Percentiles rank a stretch among this genome's conserved stretches.
These are phyloP conservation scores for Psittacula derbiana DNA, from an alignment of 2,797 vertebrate species.

Conservation along the genomic window DNA sequence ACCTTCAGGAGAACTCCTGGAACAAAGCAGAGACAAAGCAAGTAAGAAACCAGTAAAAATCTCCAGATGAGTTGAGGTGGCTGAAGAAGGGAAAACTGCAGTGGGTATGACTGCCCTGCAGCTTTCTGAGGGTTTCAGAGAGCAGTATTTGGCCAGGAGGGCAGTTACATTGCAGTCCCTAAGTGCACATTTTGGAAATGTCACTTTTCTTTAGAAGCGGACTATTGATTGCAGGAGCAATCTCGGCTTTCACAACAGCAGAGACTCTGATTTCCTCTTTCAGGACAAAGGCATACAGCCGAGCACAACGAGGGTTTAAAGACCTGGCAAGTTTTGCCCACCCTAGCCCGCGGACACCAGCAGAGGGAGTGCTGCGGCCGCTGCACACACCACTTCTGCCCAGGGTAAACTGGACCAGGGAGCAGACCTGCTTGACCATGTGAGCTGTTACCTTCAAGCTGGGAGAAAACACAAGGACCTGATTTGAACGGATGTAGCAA, in stretches of 20 bases:
- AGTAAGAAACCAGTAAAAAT: slow-evolving; percentile 11
- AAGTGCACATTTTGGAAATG: background rate
- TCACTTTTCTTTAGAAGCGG: background rate
- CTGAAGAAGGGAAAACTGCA: background rate
- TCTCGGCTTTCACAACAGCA: background rate
- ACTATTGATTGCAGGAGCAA: background rate
- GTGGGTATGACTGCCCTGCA: background rate
- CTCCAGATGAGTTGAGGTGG: background rate
- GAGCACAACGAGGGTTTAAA: background rate
- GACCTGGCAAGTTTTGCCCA: background rate
- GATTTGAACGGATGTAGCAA: background rate
- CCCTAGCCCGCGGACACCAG: background rate
- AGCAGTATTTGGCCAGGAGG: background rate
- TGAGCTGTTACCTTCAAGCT: background rate
- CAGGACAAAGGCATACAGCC: background rate
- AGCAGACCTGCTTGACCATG: background rate
- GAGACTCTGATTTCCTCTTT: background rate
- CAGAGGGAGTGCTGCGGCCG: background rate
- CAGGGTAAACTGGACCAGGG: background rate
- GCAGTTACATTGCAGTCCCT: background rate
- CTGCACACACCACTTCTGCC: background rate
- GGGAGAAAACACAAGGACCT: background rate
- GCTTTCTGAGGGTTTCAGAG: background rate
- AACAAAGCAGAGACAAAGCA: slow-evolving; percentile 43
- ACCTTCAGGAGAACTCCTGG: slow-evolving; percentile 53